Percentiles rank a stretch among this genome's conserved stretches.
Conservation (phyloP, 2,888 invertebrate genomes). For the Agriopis aurantiaria region DNA sequence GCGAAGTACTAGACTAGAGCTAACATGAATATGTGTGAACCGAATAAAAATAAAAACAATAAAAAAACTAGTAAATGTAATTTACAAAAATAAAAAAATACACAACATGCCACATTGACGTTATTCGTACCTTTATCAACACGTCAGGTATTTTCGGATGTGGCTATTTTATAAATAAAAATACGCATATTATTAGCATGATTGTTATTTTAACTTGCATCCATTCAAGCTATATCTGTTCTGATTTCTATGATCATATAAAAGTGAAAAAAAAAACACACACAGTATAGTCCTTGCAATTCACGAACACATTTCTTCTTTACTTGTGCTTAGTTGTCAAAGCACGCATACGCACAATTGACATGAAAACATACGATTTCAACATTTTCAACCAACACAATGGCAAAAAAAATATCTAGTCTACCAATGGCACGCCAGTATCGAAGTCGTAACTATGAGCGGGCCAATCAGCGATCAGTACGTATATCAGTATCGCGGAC, state of each 20-base stretch:
- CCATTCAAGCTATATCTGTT: slow-evolving; percentile 69
- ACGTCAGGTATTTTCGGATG: slow-evolving; percentile 41
- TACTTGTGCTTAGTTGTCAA: background rate
- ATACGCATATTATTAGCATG: slow-evolving; percentile 71
- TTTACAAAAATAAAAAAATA: slow-evolving; percentile 51
- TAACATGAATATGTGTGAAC: slow-evolving; percentile 78
- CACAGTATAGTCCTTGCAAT: background rate
- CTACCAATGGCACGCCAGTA: too few relatives aligned
- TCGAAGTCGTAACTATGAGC: too few relatives aligned
- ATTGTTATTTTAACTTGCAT: slow-evolving; percentile 68
- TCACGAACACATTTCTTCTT: background rate
- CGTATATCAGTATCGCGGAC: too few relatives aligned
- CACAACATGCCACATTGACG: slow-evolving; percentile 69
- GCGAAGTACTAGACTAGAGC: slow-evolving; percentile 45
- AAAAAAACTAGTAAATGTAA: slow-evolving; percentile 55
- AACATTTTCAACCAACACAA: too few relatives aligned
- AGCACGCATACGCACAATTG: background rate
- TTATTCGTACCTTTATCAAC: slow-evolving; percentile 60
- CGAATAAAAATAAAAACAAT: slow-evolving; percentile 33
- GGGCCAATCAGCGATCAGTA: too few relatives aligned
- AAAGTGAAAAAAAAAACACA: slow-evolving; percentile 54
- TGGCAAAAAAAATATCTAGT: too few relatives aligned
- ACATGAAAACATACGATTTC: too few relatives aligned
- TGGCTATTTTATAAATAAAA: slow-evolving; percentile 55
- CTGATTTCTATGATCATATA: slow-evolving; percentile 56